A percentile compares a stretch with the other conserved stretches of the same genome.
These are phyloP conservation scores for Macaria notata DNA, from an alignment of 2,888 invertebrate species.

Conservation along the genomic window DNA sequence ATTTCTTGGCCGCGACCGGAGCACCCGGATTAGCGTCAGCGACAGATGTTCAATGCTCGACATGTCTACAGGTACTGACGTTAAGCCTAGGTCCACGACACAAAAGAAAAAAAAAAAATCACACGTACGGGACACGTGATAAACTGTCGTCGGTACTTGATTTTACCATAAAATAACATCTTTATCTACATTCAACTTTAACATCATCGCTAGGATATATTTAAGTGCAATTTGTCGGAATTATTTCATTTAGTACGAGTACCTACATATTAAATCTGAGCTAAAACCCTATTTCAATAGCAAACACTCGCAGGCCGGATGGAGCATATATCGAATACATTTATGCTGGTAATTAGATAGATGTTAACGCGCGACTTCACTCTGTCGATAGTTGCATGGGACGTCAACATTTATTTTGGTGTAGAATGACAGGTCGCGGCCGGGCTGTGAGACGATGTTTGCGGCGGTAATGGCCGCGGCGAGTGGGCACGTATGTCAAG, in stretches of 20 bases:
- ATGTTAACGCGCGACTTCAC: conserved; percentile 3
- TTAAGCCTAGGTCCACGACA: conserved; percentile 5
- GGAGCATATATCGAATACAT: conserved; percentile 6
- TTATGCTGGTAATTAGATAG: conserved; percentile 8
- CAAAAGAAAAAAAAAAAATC: conserved; percentile 35
- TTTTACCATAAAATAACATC: conserved; percentile 29
- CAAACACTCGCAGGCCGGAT: conserved; percentile 1
- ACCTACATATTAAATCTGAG: conserved; percentile 1
- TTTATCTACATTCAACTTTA: conserved; percentile 19
- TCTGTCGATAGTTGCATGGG: conserved; percentile 5
- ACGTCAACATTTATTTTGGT: conserved; percentile 25
- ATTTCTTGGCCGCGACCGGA: conserved; percentile 61
- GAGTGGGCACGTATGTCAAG: conserved; percentile 42
- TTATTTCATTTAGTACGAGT: neutral
- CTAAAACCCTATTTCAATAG: conserved; percentile 5
- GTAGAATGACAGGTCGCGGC: conserved; percentile 31
- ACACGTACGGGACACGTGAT: conserved; percentile 33
- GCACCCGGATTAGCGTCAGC: conserved; percentile 55
- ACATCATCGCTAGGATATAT: neutral
- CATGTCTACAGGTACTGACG: conserved; percentile 31
- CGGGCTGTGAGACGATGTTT: conserved; percentile 32
- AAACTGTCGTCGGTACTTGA: conserved; percentile 31
- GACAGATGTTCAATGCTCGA: conserved; percentile 48
- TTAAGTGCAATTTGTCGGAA: conserved; percentile 6
- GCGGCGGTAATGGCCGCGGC: conserved; percentile 36